Conservation (phyloP, 2,113 vertebrate species). For the Laticauda colubrina region DNA sequence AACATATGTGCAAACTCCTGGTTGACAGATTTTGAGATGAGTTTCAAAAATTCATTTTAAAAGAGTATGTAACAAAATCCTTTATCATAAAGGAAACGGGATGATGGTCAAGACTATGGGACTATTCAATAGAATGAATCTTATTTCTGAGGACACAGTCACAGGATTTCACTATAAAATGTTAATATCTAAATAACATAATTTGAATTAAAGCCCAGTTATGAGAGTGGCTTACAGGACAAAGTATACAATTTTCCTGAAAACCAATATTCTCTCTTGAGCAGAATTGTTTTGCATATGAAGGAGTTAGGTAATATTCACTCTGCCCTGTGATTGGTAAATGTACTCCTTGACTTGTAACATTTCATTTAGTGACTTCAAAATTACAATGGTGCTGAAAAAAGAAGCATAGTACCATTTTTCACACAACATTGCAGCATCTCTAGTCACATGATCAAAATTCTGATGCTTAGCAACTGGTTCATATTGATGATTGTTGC, state of each 20-base stretch:
- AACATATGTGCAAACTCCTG: neutral
- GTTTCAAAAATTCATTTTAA: neutral
- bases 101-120: neutral
- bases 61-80: neutral
- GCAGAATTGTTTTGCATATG: neutral
- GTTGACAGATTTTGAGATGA: neutral
- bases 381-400: neutral
- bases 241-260: neutral
- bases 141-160: neutral
- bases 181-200: neutral
- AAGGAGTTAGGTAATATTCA: neutral
- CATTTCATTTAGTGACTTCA: neutral
- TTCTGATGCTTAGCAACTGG: neutral
- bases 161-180: neutral
- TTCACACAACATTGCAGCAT: neutral
- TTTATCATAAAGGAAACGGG: neutral
- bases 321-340: neutral
- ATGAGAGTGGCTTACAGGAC: neutral
- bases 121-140: neutral
- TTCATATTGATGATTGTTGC: neutral
- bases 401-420: neutral
- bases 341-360: neutral
- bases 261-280: neutral
- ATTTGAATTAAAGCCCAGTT: neutral
- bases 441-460: neutral